Base-by-base conservation (phyloP, 2,888 invertebrate species). In the Phanerotoma sp. region DNA sequence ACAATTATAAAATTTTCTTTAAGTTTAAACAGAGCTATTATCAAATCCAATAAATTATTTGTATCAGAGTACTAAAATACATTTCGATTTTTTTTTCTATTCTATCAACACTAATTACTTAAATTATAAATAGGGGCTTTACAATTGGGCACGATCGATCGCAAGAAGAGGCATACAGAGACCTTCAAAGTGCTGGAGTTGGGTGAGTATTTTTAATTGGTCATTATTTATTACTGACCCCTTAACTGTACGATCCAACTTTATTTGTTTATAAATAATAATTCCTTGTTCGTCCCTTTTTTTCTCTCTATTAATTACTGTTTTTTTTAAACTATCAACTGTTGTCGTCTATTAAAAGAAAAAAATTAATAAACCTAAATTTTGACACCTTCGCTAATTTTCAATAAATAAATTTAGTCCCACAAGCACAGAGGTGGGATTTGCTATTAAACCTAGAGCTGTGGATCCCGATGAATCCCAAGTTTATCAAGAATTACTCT, bases 91-190 rank as follows among this genome's bases (percentile, higher is more conserved):
- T n/a, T n/a, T n/a, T n/a, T n/a, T n/a, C n/a, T n/a, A n/a, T n/a
- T n/a, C n/a, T 21, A 18, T 3, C 9, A 57, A 13, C 11, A 15
- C 7, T 32, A 35, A 51, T 28, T 15, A 35, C 1, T 30, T 41
- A 16, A 47, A 20, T 9, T 37, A 13, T 53, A 32, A 30, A 38
- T 80, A 94, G 93, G 62, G 91, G 93, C 62, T 94, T 93, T 79
- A 87, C 87, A 62, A 84, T 89, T 33, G 87, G 89, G 72, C 82
- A 87, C 69, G 87, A 87, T 60, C 84, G 84, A 68, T 91, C 90
- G 21, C 89, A 92, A 74, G 91, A 92, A 75, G 89, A 90, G 66
- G 89, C 91, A 64, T 93, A 91, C 77, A 89, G 89, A 78, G 89
- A 90, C 74, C 80, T 93, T 63, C 89, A 89, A 77, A 76, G 73